Base-by-base conservation (phyloP, 2,888 invertebrate genomes). In the Julus scandinavius region DNA sequence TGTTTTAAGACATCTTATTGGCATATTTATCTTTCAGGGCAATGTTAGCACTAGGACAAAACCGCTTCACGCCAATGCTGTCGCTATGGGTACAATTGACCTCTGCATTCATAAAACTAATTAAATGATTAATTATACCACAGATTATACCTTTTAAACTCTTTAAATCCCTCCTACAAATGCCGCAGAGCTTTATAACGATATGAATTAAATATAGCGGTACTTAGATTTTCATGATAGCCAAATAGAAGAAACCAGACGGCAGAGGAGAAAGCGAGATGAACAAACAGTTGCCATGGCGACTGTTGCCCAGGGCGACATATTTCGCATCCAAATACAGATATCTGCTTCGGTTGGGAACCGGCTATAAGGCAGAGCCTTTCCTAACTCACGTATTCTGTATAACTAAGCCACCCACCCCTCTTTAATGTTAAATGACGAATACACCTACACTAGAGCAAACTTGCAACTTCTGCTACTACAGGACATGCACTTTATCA, bases 151-250 rank as follows among this genome's bases (percentile, higher is more conserved):
- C 58, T 58, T 58, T 58, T 58, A 58, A 58, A 58, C 58, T 58
- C 58, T 58, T 58, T 58, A 58, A 58, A 58, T 58, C 58, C 58
- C 58, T 58, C 58, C 17, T 58, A 15, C 17, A 58, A 58, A 58
- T 17, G 58, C 58, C 58, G 17, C 58, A 58, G 58, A 58, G 58
- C 17, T 17, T 5, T 58, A 58, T 13, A 58, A 58, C 17, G 58
- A 58, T 17, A 58, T 58, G 58, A 58, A 58, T 58, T 58, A 58
- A 58, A 58, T 58, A 58, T 58, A 17, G 58, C 13, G 58, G 17
- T 58, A 58, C 58, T 58, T 58, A 58, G 58, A 58, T 58, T 58
- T 58, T 58, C 58, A 58, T 58, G 58, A 58, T 58, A 58, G 58
- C 58, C 58, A 58, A 58, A 58, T 58, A 58, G 58, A 58, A 58